These are phyloP conservation scores for Darwinula stevensoni DNA, from an alignment of 2,888 invertebrate genomes.

Conservation along the genomic window DNA sequence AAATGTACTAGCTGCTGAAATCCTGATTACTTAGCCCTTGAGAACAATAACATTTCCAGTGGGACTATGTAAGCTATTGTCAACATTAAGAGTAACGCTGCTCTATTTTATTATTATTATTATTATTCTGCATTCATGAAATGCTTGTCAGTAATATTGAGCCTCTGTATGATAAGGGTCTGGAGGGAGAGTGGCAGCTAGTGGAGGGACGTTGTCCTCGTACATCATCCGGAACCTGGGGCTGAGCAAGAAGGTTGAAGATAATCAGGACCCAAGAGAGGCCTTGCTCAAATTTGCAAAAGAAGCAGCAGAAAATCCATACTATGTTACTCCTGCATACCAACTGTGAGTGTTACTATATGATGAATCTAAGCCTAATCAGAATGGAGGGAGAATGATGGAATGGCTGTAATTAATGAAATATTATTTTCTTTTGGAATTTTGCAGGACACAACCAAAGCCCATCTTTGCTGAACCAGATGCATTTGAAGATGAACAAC, in stretches of 20 bases:
- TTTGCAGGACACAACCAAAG: constrained; percentile 40
- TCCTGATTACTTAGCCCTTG: too few relatives aligned
- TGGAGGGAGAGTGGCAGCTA: constrained; percentile 75
- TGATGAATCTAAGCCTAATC: background rate
- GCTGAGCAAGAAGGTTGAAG: constrained; percentile 61
- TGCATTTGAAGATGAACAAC: too few relatives aligned
- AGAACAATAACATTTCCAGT: too few relatives aligned
- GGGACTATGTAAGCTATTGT: too few relatives aligned
- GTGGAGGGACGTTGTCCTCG: constrained; percentile 81
- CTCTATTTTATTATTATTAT: too few relatives aligned
- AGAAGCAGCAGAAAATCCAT: constrained; percentile 81
- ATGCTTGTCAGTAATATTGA: too few relatives aligned
- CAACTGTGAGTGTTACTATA: constrained; percentile 24
- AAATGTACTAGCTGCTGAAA: too few relatives aligned
- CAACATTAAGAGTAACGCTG: too few relatives aligned
- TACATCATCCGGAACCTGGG: constrained; percentile 87
- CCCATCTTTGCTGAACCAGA: too few relatives aligned
- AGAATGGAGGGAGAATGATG: background rate
- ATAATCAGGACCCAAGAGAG: constrained; percentile 70
- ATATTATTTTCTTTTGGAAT: background rate
- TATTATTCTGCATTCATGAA: too few relatives aligned
- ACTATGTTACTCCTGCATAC: constrained; percentile 83
- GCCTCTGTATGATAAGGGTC: too few relatives aligned
- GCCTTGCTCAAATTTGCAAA: constrained; percentile 82
- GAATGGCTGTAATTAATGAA: background rate